A percentile compares a stretch with the other conserved stretches of the same genome.
These are phyloP conservation scores for Hemibagrus wyckioides DNA, from an alignment of 2,113 vertebrate species.

Conservation along the genomic window DNA sequence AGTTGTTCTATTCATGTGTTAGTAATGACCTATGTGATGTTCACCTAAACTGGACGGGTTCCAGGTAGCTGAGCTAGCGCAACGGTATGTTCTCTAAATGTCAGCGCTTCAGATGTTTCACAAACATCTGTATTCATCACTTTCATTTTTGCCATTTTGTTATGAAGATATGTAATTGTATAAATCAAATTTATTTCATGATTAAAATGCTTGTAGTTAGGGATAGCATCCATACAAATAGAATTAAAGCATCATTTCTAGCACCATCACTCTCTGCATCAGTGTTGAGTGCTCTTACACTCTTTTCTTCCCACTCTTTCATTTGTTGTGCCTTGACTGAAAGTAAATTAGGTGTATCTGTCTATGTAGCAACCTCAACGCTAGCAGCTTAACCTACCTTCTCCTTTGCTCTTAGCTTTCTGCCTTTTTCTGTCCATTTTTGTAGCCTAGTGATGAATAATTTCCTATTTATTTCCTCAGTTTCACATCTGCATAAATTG, in stretches of 20 bases:
- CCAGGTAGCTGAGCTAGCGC: not conserved
- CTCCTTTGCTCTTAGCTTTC: not conserved
- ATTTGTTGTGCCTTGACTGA: not conserved
- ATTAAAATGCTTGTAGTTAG: not conserved
- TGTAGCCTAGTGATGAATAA: not conserved
- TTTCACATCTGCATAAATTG: not conserved
- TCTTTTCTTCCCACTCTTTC: not conserved
- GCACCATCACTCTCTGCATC: not conserved
- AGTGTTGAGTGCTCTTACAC: not conserved
- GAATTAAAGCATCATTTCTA: not conserved
- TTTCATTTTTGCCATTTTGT: not conserved
- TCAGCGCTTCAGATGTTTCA: not conserved
- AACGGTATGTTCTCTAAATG: not conserved
- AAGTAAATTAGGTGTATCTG: too few relatives aligned
- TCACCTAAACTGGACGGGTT: not conserved
- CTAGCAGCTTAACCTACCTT: not conserved
- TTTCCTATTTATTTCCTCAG: not conserved
- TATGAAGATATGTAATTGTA: not conserved
- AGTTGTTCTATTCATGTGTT: slow-evolving; percentile 49
- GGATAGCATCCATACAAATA: too few relatives aligned
- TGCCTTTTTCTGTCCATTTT: not conserved
- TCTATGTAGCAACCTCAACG: not conserved
- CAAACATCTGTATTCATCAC: not conserved
- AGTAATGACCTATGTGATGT: not conserved
- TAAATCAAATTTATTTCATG: not conserved